Evolutionary conservation across 2,888 invertebrate species (phyloP).

Genomic region (Drosophila colorata): DNA sequence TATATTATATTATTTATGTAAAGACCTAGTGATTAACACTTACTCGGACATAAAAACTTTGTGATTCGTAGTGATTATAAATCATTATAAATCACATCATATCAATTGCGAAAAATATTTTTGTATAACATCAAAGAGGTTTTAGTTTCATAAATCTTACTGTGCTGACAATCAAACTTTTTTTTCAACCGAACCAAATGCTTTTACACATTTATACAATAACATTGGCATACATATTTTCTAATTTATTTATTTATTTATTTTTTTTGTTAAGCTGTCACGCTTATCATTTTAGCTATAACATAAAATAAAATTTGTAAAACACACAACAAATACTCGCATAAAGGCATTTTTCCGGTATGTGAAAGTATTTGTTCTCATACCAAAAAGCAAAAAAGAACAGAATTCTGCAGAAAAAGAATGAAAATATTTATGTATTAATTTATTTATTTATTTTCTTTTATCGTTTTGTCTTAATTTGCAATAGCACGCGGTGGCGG

Average conservation of each 20-base stretch:
- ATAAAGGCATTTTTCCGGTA: conserved; percentile 45
- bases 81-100: neutral
- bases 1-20: no score
- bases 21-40: no score
- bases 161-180: no score
- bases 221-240: neutral
- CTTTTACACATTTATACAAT: neutral
- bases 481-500: conserved; percentile 24
- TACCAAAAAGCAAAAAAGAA: conserved; percentile 9
- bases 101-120: no score
- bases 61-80: neutral
- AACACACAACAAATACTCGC: conserved; percentile 7
- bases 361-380: conserved; percentile 43
- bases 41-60: neutral
- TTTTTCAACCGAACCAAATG: no score
- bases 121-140: no score
- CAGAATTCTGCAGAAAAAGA: conserved; percentile 36
- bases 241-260: neutral
- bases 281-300: neutral
- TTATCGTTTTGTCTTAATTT: conserved; percentile 16
- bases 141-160: no score
- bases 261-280: neutral
- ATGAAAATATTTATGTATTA: conserved; percentile 62
- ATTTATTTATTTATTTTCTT: conserved; percentile 52
- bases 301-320: neutral